phyloP scores from a whole-genome alignment of 2,113 vertebrate genomes.

The Chionodraco myersi region DNA sequence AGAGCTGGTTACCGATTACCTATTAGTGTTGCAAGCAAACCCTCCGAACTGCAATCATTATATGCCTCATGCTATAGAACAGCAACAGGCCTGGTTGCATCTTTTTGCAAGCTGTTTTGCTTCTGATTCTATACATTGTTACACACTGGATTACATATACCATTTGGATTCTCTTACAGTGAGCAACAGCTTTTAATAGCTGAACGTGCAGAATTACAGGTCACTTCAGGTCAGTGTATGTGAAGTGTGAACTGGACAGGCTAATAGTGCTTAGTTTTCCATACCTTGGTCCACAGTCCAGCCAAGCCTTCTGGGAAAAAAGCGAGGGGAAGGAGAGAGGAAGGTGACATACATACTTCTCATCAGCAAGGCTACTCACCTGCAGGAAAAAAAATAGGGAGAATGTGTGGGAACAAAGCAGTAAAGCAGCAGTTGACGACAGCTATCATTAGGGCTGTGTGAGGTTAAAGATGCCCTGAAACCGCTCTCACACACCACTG shows the following conservation, averaged over 20 bases:
- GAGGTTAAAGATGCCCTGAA: conserved; percentile 41
- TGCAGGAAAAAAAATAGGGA: conserved; percentile 6
- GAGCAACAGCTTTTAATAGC: background rate
- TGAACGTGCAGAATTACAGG: background rate
- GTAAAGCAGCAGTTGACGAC: conserved; percentile 40
- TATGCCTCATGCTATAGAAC: background rate
- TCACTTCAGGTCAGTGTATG: background rate
- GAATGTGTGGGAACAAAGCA: conserved; percentile 55
- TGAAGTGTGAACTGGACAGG: background rate
- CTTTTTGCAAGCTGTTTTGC: background rate
- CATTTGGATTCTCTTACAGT: background rate
- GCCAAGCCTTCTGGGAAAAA: background rate
- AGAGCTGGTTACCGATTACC: background rate
- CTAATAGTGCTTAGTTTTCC: background rate
- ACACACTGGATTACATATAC: background rate
- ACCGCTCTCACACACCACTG: conserved; percentile 17
- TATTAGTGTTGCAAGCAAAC: background rate
- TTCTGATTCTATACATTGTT: background rate
- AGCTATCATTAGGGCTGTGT: conserved; percentile 9
- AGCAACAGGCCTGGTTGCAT: background rate
- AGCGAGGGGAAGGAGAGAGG: background rate
- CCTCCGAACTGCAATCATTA: background rate
- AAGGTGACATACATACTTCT: background rate
- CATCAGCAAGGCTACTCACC: conserved; percentile 7
- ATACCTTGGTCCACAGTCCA: background rate